Evolutionary conservation across 1,140 invertebrate genomes (phyloP), one percentile per base, ranked within the genome.

Genomic region (Stegodyphus mimosarum): DNA sequence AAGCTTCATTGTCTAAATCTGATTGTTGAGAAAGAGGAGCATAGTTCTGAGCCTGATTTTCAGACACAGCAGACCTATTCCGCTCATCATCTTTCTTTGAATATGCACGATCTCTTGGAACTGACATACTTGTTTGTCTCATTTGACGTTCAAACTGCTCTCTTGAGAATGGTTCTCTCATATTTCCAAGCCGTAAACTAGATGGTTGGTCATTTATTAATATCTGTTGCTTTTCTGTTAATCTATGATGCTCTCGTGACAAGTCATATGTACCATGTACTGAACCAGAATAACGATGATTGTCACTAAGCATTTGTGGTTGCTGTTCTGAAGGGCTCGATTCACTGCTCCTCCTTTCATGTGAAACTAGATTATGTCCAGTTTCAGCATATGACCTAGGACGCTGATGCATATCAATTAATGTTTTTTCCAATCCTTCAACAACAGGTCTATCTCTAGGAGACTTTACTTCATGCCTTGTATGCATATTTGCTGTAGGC

Each of bases 61-160:
- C 81, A 33, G 72, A 55, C 17, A 48, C 17, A 60, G n/a, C 67
- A n/a, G 69, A 64, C 5, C 75, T 67, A 17, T 13, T 7, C 17
- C 64, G 13, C 33, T 86, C 83, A 11, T 84, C 73, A 7, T 86
- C 83, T 72, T 86, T 86, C 33, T 84, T 84, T 2, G 6, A n/a
- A 53, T 60, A 71, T 5, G 63, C 15, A 13, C 75, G 51, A 60
- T 76, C 63, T 48, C 78, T 51, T n/a, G 71, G 50, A 52, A 33
- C 51, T 17, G 67, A 63, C 7, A 71, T 13, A 6, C 52, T 51
- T 10, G 70, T 51, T 80, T 88, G 85, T 53, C 88, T 60, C 70
- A 89, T 73, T 74, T 88, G 88, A 64, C 85, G 77, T 77, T 89
- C 88, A 87, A 89, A 89, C 63, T 89, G 87, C 83, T 89, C 88